Conservation (phyloP, 2,888 invertebrate species). For the Philonicus albiceps region DNA sequence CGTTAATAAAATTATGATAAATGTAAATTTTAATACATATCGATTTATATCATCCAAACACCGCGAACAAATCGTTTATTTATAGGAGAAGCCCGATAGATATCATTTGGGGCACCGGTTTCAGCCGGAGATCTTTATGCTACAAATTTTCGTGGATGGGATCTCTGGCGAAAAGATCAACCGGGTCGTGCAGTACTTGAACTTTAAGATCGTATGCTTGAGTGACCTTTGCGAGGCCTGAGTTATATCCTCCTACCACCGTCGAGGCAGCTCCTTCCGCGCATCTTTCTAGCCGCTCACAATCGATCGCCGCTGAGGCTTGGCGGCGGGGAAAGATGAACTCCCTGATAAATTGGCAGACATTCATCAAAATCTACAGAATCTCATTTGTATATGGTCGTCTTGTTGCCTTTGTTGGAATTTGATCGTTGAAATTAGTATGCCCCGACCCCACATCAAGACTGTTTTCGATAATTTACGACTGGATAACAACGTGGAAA, state of each 20-base stretch:
- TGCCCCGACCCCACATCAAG: constrained; percentile 41
- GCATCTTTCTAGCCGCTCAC: constrained; percentile 4
- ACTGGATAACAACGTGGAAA: constrained; percentile 35
- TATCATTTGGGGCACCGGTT: constrained; percentile 25
- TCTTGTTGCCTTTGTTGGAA: constrained; percentile 33
- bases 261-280: constrained; percentile 15
- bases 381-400: constrained; percentile 33
- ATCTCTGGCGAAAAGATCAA: constrained; percentile 19
- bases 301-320: constrained; percentile 1
- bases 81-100: constrained; percentile 17
- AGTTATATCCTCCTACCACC: constrained; percentile 29
- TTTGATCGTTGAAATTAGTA: constrained; percentile 39
- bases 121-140: not conserved
- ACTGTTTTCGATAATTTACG: constrained; percentile 41
- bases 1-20: constrained; percentile 42
- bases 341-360: constrained; percentile 44
- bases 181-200: constrained; percentile 36
- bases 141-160: constrained; percentile 23
- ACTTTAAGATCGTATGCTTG: constrained; percentile 24
- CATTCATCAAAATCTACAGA: constrained; percentile 45
- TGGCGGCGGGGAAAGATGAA: constrained; percentile 24
- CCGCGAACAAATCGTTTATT: constrained; percentile 38
- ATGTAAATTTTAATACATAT: constrained; percentile 38
- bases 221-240: constrained; percentile 24
- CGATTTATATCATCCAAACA: constrained; percentile 41